Evolutionary conservation across 2,797 vertebrate genomes (phyloP).

Genomic region (Smutsia gigantea): DNA sequence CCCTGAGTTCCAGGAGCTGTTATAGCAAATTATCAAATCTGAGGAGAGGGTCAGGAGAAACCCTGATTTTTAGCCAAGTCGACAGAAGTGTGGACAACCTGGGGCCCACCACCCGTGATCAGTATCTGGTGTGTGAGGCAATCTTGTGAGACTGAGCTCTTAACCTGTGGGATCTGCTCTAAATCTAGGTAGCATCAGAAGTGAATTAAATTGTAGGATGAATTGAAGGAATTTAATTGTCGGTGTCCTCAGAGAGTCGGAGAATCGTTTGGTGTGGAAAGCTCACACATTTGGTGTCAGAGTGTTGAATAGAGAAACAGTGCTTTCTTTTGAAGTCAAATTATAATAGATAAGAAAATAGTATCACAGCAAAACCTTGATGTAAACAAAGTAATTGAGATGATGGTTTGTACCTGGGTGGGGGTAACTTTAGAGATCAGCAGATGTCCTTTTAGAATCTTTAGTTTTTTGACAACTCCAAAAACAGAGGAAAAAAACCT

Average conservation of each 20-base stretch:
- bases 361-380: neutral
- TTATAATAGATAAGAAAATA: neutral
- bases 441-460: neutral
- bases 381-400: neutral
- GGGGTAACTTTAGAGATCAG: neutral
- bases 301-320: neutral
- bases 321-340: neutral
- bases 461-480: slow-evolving; percentile 7
- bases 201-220: neutral
- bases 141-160: neutral
- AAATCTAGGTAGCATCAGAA: neutral
- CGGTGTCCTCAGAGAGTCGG: neutral
- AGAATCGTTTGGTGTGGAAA: neutral
- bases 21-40: neutral
- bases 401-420: neutral
- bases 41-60: neutral
- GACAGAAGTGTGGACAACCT: neutral
- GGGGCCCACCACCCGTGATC: no score
- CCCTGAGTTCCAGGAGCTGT: neutral
- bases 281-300: neutral
- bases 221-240: no score
- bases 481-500: neutral
- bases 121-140: neutral
- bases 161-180: neutral
- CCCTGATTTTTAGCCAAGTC: neutral